Evolutionary conservation across 2,113 vertebrate genomes (phyloP).

Genomic region (Arenaria interpres): DNA sequence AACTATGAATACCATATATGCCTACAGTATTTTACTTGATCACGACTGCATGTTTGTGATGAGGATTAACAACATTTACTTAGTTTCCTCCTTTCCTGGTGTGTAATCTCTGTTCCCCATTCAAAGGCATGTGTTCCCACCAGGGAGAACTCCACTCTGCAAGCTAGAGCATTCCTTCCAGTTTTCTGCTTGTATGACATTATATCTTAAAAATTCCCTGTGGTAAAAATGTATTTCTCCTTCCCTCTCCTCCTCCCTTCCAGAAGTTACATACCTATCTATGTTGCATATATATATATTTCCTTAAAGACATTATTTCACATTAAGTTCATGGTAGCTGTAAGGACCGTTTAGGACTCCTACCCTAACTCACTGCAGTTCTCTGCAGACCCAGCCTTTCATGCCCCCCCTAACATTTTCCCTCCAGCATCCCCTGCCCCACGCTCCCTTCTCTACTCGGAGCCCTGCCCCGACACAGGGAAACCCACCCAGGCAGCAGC

Average conservation of each 20-base stretch:
- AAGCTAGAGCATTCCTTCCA: neutral
- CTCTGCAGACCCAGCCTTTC: neutral
- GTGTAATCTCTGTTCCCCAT: neutral
- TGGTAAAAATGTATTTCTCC: neutral
- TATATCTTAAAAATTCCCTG: neutral
- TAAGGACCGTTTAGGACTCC: neutral
- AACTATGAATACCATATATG: neutral
- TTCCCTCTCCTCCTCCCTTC: neutral
- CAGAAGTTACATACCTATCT: neutral
- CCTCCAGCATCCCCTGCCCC: neutral
- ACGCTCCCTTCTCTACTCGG: no score
- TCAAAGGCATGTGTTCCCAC: neutral
- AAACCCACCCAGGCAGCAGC: accelerated
- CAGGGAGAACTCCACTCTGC: accelerated
- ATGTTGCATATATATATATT: accelerated
- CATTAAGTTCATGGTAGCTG: neutral
- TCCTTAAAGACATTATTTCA: neutral
- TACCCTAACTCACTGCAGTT: neutral
- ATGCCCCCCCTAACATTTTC: accelerated
- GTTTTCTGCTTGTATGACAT: neutral
- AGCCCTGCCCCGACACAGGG: accelerated
- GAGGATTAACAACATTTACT: neutral
- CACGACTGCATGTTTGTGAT: neutral
- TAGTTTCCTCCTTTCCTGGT: neutral
- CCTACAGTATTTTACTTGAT: neutral